Evolutionary conservation across 1,140 invertebrate genomes (phyloP).

Genomic region (Frieseomelitta varia): DNA sequence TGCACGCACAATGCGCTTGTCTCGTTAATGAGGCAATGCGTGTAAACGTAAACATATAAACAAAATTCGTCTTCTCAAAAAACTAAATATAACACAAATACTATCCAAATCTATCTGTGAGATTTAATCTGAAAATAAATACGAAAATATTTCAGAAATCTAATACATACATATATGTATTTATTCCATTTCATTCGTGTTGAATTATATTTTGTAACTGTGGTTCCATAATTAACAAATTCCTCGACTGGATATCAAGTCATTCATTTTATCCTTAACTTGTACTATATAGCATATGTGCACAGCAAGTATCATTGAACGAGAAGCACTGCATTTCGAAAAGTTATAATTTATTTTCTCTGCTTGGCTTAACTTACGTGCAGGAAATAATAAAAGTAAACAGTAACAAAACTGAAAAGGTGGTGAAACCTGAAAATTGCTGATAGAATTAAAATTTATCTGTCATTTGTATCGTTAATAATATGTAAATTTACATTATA

Average conservation of each 20-base stretch:
- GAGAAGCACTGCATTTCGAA: not conserved
- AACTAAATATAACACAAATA: not conserved
- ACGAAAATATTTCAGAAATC: not conserved
- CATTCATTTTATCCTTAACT: too few species aligned
- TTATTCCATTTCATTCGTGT: not conserved
- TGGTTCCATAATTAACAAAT: too few species aligned
- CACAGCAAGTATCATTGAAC: too few species aligned
- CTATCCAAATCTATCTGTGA: not conserved
- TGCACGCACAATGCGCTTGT: not conserved
- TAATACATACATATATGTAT: not conserved
- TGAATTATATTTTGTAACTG: not conserved
- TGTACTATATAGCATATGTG: too few species aligned
- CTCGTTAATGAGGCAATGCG: not conserved
- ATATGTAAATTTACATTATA: not conserved
- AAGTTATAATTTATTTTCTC: not conserved
- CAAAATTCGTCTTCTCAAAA: not conserved
- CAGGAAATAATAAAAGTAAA: not conserved
- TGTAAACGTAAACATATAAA: not conserved
- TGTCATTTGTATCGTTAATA: not conserved
- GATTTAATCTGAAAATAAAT: not conserved
- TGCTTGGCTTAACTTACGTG: not conserved
- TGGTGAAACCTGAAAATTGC: not conserved
- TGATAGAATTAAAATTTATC: not conserved
- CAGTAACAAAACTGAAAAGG: not conserved
- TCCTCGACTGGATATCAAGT: too few species aligned